Evolutionary conservation across 2,888 invertebrate genomes (phyloP).

Genomic region (Sialis fuliginosa): DNA sequence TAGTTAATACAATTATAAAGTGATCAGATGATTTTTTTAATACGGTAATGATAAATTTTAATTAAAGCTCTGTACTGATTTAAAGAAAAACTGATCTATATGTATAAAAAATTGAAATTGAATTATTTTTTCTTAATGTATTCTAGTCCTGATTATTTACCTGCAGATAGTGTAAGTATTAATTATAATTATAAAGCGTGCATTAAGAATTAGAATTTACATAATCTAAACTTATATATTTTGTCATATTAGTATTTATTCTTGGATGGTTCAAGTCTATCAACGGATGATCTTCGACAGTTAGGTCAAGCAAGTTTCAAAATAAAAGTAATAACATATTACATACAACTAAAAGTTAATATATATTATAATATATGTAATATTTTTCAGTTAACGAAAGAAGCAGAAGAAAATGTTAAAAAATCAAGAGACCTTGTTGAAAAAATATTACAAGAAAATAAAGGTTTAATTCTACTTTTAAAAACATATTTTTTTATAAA

Average conservation of each 20-base stretch:
- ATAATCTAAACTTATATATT: too few relatives aligned
- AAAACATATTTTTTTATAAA: too few relatives aligned
- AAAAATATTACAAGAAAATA: conserved; percentile 35
- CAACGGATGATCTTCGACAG: conserved; percentile 33
- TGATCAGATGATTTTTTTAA: neutral
- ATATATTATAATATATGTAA: neutral
- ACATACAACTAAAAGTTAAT: neutral
- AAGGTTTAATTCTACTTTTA: conserved; percentile 22
- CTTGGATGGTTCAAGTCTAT: conserved; percentile 35
- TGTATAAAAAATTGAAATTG: neutral
- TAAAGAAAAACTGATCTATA: too few relatives aligned
- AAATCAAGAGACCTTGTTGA: conserved; percentile 35
- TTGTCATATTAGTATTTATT: too few relatives aligned
- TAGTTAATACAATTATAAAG: neutral
- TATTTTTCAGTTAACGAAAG: conserved; percentile 25
- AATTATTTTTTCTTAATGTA: conserved; percentile 7
- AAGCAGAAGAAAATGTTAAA: conserved; percentile 30
- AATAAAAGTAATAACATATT: conserved; percentile 26
- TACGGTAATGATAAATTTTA: too few relatives aligned
- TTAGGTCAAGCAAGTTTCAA: conserved; percentile 34
- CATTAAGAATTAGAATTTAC: neutral
- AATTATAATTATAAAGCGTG: neutral
- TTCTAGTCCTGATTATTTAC: conserved; percentile 18
- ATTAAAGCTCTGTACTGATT: too few relatives aligned
- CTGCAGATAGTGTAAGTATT: conserved; percentile 18